phyloP scores from a whole-genome alignment of 2,113 vertebrate genomes.

The Astur gentilis region DNA sequence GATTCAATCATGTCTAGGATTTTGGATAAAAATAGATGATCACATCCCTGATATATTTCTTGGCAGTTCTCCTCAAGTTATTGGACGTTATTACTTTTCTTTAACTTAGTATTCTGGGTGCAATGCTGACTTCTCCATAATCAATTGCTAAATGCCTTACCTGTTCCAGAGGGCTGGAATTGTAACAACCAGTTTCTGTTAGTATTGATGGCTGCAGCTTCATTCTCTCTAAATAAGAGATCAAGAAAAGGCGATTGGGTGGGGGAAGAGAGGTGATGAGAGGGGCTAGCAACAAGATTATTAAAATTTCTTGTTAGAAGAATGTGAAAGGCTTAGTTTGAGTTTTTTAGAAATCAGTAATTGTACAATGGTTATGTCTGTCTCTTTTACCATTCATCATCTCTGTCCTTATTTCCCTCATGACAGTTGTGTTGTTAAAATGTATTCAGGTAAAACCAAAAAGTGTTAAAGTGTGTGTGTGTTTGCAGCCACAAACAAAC shows the following conservation, averaged over 20 bases:
- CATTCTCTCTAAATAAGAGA: not conserved
- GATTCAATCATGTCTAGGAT: not conserved
- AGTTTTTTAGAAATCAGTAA: not conserved
- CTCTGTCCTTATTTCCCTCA: not conserved
- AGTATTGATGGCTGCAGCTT: not conserved
- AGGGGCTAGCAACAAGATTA: not conserved
- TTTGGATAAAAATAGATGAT: not conserved
- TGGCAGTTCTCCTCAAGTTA: not conserved
- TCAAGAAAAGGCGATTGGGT: not conserved
- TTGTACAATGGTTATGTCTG: not conserved
- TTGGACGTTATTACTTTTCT: not conserved
- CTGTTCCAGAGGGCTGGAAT: not conserved
- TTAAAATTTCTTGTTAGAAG: not conserved
- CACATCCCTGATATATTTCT: not conserved
- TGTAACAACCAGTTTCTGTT: not conserved
- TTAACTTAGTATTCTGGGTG: not conserved
- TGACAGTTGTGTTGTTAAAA: not conserved
- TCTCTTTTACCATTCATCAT: not conserved
- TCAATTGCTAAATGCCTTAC: not conserved
- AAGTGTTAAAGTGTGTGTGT: not conserved
- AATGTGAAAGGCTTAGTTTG: not conserved
- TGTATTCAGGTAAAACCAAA: not conserved
- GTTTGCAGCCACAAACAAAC: not conserved
- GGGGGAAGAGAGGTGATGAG: not conserved
- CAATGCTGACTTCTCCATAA: not conserved